Conservation (phyloP, 2,113 vertebrate species). For the Bothrops jararaca region DNA sequence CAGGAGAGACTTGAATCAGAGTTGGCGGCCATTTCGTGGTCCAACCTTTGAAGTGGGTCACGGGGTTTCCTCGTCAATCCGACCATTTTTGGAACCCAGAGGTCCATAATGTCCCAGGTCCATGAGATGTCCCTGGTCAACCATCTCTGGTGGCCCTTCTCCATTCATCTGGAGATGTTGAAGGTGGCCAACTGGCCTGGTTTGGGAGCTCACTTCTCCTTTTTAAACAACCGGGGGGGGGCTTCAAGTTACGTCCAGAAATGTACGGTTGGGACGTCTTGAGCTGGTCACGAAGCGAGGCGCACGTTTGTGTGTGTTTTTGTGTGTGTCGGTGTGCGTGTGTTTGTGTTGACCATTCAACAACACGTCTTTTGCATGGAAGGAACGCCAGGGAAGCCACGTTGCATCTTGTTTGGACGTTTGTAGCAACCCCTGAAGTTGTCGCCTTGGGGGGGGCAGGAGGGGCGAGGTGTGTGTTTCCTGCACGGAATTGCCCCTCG, state of each 20-base stretch:
- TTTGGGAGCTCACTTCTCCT: background rate
- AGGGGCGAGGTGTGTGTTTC: conserved; percentile 55
- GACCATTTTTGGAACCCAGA: background rate
- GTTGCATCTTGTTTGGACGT: conserved; percentile 46
- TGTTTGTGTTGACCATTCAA: background rate
- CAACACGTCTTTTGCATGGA: conserved; percentile 40
- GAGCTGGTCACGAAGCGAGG: conserved; percentile 34
- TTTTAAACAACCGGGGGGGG: background rate
- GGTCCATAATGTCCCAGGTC: background rate
- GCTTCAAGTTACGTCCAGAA: rapidly evolving
- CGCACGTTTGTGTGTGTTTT: background rate
- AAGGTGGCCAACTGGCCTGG: background rate
- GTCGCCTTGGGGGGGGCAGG: conserved; percentile 40
- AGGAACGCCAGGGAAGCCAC: conserved; percentile 35
- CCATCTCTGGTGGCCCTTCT: background rate
- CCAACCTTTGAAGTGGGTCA: background rate
- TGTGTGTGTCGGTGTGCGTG: background rate
- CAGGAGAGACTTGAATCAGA: background rate
- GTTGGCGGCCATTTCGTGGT: background rate
- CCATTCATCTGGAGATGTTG: background rate
- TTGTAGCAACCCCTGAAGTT: conserved; percentile 48
- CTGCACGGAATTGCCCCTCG: conserved; percentile 50
- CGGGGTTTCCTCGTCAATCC: background rate
- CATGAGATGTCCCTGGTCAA: too few relatives aligned
- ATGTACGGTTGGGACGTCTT: rapidly evolving